These are phyloP conservation scores for Oryzias dopingdopingensis DNA, from an alignment of 2,797 vertebrate genomes.

Conservation along the genomic window DNA sequence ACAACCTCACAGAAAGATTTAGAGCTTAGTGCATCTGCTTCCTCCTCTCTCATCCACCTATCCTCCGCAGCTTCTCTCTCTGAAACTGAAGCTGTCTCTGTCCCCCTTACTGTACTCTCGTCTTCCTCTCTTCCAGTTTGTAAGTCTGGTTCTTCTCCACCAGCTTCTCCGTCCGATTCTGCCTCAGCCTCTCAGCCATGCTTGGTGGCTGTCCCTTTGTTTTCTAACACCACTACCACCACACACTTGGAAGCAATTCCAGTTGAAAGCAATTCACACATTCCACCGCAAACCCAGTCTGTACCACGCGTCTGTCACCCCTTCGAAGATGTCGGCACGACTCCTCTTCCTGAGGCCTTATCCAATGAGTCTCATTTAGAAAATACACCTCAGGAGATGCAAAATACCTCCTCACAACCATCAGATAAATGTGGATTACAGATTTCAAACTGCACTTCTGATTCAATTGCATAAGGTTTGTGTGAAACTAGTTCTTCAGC, in stretches of 20 bases:
- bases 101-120: slow-evolving; percentile 13
- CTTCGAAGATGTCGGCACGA: slow-evolving; percentile 14
- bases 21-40: slow-evolving; percentile 39
- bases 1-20: slow-evolving; percentile 51
- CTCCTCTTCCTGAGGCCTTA: slow-evolving; percentile 16
- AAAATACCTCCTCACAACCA: slow-evolving; percentile 3
- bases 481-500: slow-evolving; percentile 5
- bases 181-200: slow-evolving; percentile 27
- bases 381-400: slow-evolving; percentile 3
- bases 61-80: slow-evolving; percentile 16
- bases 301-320: slow-evolving; percentile 20
- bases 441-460: slow-evolving; percentile 9
- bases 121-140: slow-evolving; percentile 47
- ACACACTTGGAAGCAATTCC: slow-evolving; percentile 24
- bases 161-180: slow-evolving; percentile 28
- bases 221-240: slow-evolving; percentile 25
- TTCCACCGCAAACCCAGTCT: slow-evolving; percentile 32
- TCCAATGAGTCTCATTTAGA: slow-evolving; percentile 19
- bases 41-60: slow-evolving; percentile 22
- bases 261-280: slow-evolving; percentile 28
- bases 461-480: slow-evolving; percentile 20
- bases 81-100: slow-evolving; percentile 19
- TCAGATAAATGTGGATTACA: not conserved
- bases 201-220: slow-evolving; percentile 20
- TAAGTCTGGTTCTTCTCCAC: slow-evolving; percentile 16